phyloP scores from a whole-genome alignment of 2,113 vertebrate genomes.

The Genyomyrus donnyi region DNA sequence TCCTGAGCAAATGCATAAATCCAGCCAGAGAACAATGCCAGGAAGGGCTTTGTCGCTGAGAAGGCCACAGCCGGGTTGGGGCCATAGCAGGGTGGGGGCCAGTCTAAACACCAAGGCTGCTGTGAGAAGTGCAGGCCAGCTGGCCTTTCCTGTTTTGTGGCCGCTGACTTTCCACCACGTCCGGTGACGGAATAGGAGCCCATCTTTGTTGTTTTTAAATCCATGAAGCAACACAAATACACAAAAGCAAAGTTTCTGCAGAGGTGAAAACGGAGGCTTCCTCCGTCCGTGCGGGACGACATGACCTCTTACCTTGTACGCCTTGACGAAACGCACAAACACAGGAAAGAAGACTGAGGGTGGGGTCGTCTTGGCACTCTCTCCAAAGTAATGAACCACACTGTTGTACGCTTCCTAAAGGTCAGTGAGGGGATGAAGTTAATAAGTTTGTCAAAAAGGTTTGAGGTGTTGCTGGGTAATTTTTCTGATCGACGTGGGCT shows the following conservation, averaged over 20 bases:
- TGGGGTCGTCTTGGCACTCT: conserved; percentile 88
- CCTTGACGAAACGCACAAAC: conserved; percentile 87
- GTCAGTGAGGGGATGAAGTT: not conserved
- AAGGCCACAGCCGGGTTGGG: not conserved
- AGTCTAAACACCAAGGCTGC: conserved; percentile 12
- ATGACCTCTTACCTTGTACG: conserved; percentile 77
- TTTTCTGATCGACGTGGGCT: not conserved
- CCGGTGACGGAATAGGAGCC: not conserved
- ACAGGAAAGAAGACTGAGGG: conserved; percentile 94
- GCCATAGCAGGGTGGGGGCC: not conserved
- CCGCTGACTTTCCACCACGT: not conserved
- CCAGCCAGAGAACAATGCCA: conserved; percentile 16
- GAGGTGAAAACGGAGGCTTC: not conserved
- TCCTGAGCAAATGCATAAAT: conserved; percentile 13
- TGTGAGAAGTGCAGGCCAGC: not conserved
- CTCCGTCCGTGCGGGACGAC: not conserved
- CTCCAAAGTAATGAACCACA: conserved; percentile 86
- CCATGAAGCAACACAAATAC: not conserved
- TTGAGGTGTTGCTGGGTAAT: not conserved
- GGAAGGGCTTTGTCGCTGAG: conserved; percentile 2
- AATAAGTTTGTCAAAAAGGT: not conserved
- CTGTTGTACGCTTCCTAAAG: conserved; percentile 84
- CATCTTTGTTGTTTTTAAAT: not conserved
- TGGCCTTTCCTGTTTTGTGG: conserved; percentile 18
- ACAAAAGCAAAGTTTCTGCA: not conserved